phyloP scores from a whole-genome alignment of 2,888 invertebrate genomes.

The Chymomyza amoena region DNA sequence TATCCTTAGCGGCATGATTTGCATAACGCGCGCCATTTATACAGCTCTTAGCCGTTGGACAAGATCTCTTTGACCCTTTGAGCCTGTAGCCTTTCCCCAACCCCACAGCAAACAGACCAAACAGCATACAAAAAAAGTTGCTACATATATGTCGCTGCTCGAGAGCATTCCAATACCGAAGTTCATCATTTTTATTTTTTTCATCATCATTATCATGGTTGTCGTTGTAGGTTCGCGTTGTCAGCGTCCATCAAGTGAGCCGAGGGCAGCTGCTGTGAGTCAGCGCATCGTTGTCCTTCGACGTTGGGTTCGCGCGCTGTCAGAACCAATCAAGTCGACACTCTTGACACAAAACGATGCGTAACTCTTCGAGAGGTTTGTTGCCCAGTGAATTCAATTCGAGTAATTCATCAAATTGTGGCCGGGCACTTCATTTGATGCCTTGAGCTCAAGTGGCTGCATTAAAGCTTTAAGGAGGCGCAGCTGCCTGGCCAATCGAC shows the following conservation, averaged over 20 bases:
- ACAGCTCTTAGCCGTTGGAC: not conserved
- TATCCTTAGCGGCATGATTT: constrained; percentile 49
- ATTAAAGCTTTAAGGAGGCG: not conserved
- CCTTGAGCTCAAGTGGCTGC: not conserved
- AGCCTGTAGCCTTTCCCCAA: not conserved
- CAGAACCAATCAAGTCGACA: constrained; percentile 73
- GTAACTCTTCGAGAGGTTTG: constrained; percentile 66
- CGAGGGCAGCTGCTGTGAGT: constrained; percentile 49
- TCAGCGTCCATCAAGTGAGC: not conserved
- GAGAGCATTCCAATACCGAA: constrained; percentile 12
- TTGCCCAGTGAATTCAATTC: constrained; percentile 16
- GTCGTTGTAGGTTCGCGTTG: not conserved
- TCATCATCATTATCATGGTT: constrained; percentile 30
- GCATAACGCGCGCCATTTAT: constrained; percentile 46
- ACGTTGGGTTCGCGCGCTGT: constrained; percentile 66
- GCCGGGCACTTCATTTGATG: constrained; percentile 33
- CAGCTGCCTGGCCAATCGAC: not conserved
- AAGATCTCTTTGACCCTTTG: not conserved
- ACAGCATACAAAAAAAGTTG: constrained; percentile 52
- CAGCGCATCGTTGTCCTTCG: constrained; percentile 39
- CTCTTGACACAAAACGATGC: constrained; percentile 70
- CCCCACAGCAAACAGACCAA: constrained; percentile 51
- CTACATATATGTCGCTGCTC: constrained; percentile 66
- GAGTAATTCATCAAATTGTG: constrained; percentile 57
- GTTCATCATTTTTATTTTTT: constrained; percentile 44